Base-by-base conservation (phyloP, 2,113 vertebrate genomes). In the Ia io region DNA sequence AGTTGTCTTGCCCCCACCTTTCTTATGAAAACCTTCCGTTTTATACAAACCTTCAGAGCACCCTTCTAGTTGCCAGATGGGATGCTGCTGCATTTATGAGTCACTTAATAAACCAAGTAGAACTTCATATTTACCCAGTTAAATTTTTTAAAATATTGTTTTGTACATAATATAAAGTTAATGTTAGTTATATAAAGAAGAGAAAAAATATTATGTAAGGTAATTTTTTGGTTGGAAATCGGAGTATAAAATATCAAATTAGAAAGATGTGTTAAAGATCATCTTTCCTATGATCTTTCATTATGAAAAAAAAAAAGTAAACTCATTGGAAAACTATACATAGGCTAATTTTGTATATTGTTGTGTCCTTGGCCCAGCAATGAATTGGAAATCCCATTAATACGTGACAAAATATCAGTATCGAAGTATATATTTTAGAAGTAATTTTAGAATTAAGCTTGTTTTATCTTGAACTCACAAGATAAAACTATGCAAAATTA, bases 361-460 rank as follows among this genome's bases (percentile, higher is more conserved):
- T 11, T 65, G 12, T 8, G 8, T 22, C 2, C 3, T 1, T 49
- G 3, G 5, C n/a, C 44, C 2, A 70, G 5, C 10, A 49, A 35
- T 49, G 0, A 53, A 18, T 40, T 47, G 5, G 28, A 89, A 71
- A 65, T 94, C 63, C 17, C 18, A 53, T 28, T 76, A 49, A 49
- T 37, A 17, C 40, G 94, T 65, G 74, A 18, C 16, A 90, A 56
- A 83, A 65, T 47, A 35, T 77, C 37, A 77, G 3, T 40, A 42
- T 78, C 9, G 22, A 47, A 59, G 12, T 25, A 1, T 10, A 35
- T 25, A 86, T 71, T 84, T 94, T 86, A 47, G 32, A 87, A 69
- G 20, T 74, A 44, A 74, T 59, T 73, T 73, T 56, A 59, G 10
- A 56, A 73, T 86, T 37, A 7, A 85, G 14, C 4, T 79, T 86